A percentile compares a stretch with the other conserved stretches of the same genome.
phyloP scores from a whole-genome alignment of 64 coral and sea anemone species.

The Montipora capricornis region DNA sequence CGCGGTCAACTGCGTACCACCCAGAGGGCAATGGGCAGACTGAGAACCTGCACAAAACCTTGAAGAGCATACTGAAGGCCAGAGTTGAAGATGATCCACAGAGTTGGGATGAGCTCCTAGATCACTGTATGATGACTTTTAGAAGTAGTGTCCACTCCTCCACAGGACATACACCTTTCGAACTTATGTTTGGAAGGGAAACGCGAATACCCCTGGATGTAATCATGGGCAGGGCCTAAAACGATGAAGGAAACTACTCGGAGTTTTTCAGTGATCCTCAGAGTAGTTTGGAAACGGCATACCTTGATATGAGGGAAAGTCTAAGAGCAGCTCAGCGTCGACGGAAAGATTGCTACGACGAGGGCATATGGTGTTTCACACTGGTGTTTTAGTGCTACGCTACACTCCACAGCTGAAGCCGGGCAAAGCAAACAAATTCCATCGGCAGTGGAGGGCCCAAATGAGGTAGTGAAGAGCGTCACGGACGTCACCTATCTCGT shows the following conservation, averaged over 20 bases:
- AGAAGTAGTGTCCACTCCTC: slow-evolving; percentile 38
- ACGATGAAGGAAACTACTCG: background rate
- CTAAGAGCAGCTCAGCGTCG: background rate
- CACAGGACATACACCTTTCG: slow-evolving; percentile 38
- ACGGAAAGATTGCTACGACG: background rate
- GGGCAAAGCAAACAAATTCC: background rate
- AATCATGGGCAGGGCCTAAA: no score
- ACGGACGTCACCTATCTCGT: slow-evolving; percentile 63
- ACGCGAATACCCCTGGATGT: no score
- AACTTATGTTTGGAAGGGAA: background rate
- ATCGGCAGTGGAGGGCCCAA: slow-evolving; percentile 22
- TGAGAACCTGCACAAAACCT: no score
- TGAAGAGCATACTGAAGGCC: no score
- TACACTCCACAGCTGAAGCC: background rate
- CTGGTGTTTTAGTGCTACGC: slow-evolving; percentile 46
- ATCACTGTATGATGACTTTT: slow-evolving; percentile 18
- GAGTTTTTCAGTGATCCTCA: slow-evolving; percentile 16
- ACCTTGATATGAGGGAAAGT: slow-evolving; percentile 37
- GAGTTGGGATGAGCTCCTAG: slow-evolving; percentile 54
- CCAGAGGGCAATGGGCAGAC: no score
- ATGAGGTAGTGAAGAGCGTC: slow-evolving; percentile 34
- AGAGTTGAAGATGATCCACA: no score
- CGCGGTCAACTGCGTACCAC: background rate
- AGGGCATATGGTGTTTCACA: slow-evolving; percentile 29
- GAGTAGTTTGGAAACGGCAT: background rate